phyloP scores from a whole-genome alignment of 2,888 invertebrate species.

The Sarcophaga carnaria region DNA sequence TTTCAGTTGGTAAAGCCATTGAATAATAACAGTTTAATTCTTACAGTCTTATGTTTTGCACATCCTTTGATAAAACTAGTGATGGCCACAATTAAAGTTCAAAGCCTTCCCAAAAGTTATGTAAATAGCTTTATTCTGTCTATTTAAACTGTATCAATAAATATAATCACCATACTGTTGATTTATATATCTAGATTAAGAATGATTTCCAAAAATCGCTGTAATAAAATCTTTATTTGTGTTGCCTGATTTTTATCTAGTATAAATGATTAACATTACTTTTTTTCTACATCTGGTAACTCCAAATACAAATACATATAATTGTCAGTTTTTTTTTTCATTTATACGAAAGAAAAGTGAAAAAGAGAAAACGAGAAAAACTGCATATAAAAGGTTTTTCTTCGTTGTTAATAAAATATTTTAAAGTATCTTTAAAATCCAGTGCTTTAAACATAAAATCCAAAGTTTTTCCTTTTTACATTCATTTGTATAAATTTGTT shows the following conservation, averaged over 20 bases:
- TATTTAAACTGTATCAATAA: too few species aligned
- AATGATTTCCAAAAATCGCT: not conserved
- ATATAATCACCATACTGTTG: too few species aligned
- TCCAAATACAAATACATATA: slow-evolving; percentile 41
- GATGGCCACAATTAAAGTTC: too few species aligned
- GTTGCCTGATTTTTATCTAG: not conserved
- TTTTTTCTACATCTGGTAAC: slow-evolving; percentile 25
- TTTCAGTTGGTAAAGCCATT: too few species aligned
- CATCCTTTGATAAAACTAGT: too few species aligned
- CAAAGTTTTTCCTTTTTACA: slow-evolving; percentile 24
- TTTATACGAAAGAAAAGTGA: slow-evolving; percentile 63
- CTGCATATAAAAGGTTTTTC: slow-evolving; percentile 60
- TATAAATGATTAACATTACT: not conserved
- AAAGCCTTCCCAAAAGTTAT: too few species aligned
- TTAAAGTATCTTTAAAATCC: slow-evolving; percentile 42
- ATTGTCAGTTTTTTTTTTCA: slow-evolving; percentile 65
- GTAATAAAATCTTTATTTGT: not conserved
- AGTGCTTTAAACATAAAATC: slow-evolving; percentile 54
- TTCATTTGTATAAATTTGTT: slow-evolving; percentile 26
- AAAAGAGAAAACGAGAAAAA: slow-evolving; percentile 63
- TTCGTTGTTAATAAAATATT: slow-evolving; percentile 68
- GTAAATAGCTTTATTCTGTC: too few species aligned
- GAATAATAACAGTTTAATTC: too few species aligned
- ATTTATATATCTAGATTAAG: too few species aligned
- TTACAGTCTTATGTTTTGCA: too few species aligned